A percentile compares a stretch with the other conserved stretches of the same genome.
phyloP scores from a whole-genome alignment of 2,113 vertebrate genomes.

The rat (Rattus norvegicus) region DNA sequence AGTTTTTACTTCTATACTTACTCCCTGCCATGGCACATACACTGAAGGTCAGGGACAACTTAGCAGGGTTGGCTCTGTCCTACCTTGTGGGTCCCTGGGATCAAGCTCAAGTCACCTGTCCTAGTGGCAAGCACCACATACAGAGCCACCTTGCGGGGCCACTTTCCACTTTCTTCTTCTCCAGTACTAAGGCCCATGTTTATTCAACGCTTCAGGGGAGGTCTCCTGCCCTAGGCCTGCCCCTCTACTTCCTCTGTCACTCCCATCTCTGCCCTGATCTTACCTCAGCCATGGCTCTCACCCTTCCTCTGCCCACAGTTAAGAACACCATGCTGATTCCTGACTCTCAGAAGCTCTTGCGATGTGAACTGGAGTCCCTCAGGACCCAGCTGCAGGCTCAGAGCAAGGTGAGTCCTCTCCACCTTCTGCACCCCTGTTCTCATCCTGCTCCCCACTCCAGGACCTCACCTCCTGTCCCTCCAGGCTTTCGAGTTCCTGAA shows the following conservation, averaged over 20 bases:
- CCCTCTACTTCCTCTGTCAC: background rate
- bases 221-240: background rate
- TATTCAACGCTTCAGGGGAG: background rate
- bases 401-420: slow-evolving; percentile 68
- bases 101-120: background rate
- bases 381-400: slow-evolving; percentile 82
- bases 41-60: background rate
- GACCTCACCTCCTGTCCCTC: background rate
- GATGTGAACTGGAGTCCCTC: slow-evolving; percentile 80
- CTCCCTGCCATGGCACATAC: background rate
- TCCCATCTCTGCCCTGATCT: background rate
- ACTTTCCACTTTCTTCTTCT: background rate
- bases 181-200: background rate
- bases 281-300: background rate
- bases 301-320: slow-evolving; percentile 16
- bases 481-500: slow-evolving; percentile 82
- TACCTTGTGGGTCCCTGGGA: background rate
- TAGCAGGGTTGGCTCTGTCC: background rate
- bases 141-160: background rate
- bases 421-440: accelerated
- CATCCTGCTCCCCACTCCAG: accelerated
- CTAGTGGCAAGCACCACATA: background rate
- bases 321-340: slow-evolving; percentile 55
- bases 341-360: slow-evolving; percentile 70
- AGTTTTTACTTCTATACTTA: background rate